A percentile compares a stretch with the other conserved stretches of the same genome.
Conservation (phyloP, 2,113 vertebrate species). For the Gallinago media region DNA sequence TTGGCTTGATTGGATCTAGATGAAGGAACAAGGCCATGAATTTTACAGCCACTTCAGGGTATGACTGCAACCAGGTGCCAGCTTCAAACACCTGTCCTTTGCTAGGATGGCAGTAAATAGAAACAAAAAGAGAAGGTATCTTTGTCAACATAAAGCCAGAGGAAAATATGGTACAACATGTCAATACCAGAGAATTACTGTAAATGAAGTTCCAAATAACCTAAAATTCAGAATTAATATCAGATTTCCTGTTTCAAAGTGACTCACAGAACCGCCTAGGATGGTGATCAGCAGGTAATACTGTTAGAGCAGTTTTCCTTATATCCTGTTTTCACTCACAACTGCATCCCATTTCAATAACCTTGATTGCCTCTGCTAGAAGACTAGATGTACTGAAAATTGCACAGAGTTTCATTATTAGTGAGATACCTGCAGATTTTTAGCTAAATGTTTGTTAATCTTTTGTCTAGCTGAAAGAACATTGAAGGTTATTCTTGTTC, state of each 20-base stretch:
- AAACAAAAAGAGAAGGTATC: not conserved
- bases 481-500: not conserved
- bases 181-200: not conserved
- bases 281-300: not conserved
- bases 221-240: not conserved
- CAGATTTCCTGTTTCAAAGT: not conserved
- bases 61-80: not conserved
- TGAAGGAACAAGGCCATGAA: not conserved
- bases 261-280: not conserved
- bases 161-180: not conserved
- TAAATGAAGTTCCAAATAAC: not conserved
- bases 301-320: not conserved
- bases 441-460: not conserved
- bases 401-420: not conserved
- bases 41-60: not conserved
- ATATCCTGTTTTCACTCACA: not conserved
- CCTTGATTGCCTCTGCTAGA: not conserved
- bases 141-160: not conserved
- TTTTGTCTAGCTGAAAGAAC: not conserved
- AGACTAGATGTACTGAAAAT: not conserved
- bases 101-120: not conserved
- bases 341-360: not conserved
- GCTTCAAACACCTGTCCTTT: not conserved
- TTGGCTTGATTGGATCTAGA: not conserved
- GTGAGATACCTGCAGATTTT: not conserved